Evolutionary conservation across 1,140 invertebrate genomes (phyloP).

Genomic region (Tyrophagus putrescentiae): DNA sequence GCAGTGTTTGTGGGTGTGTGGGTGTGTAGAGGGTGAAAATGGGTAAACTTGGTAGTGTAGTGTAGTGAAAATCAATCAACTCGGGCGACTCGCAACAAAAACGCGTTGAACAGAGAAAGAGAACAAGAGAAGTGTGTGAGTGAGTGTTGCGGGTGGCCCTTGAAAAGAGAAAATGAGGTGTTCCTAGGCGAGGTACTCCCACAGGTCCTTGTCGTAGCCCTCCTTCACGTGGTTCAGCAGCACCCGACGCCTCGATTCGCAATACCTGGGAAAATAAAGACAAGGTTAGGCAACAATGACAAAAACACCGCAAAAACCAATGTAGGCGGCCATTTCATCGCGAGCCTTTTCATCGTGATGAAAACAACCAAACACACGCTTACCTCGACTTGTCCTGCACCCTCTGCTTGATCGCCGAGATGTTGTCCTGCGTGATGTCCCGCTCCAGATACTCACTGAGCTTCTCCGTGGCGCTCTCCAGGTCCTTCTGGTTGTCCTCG

Average conservation of each 20-base stretch:
- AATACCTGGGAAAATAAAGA: slow-evolving; percentile 56
- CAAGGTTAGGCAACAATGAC: slow-evolving; percentile 1
- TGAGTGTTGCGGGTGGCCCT: no score
- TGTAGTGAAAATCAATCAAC: no score
- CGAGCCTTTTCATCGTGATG: no score
- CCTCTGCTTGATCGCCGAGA: slow-evolving; percentile 95
- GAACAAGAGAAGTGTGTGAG: no score
- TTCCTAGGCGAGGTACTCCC: slow-evolving; percentile 41
- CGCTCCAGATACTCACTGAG: slow-evolving; percentile 93
- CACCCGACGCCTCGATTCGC: slow-evolving; percentile 83
- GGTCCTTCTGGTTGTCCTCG: slow-evolving; percentile 95
- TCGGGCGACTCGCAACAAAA: no score
- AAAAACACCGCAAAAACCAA: slow-evolving; percentile 21
- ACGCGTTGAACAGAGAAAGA: no score
- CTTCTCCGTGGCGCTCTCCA: slow-evolving; percentile 89
- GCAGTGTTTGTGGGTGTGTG: no score
- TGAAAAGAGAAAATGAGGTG: no score
- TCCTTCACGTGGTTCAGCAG: slow-evolving; percentile 91
- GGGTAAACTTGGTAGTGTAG: no score
- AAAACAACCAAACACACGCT: slow-evolving; percentile 24
- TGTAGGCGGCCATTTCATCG: no score
- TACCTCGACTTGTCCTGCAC: slow-evolving; percentile 98
- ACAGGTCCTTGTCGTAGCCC: slow-evolving; percentile 95
- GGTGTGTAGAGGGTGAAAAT: no score
- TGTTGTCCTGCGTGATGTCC: slow-evolving; percentile 92